phyloP scores from a whole-genome alignment of 1,140 invertebrate species.

The Drosophila ironensis region DNA sequence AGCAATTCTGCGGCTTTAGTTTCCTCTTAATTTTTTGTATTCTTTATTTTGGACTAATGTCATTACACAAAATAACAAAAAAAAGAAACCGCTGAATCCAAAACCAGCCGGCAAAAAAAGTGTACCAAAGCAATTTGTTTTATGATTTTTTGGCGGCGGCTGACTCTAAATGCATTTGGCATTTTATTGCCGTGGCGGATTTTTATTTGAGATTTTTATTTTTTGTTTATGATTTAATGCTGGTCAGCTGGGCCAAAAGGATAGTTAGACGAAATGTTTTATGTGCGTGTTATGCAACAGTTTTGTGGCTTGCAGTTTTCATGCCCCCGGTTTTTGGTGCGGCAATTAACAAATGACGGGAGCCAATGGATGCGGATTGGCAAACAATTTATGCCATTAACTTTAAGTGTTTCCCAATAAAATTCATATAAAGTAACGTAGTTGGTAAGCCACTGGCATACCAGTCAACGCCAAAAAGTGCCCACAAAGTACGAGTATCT shows the following conservation, averaged over 20 bases:
- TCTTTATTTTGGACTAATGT: slow-evolving; percentile 66
- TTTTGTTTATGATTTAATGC: slow-evolving; percentile 61
- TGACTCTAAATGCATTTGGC: slow-evolving; percentile 51
- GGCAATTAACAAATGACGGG: slow-evolving; percentile 11
- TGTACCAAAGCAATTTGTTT: slow-evolving; percentile 54
- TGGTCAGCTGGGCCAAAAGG: slow-evolving; percentile 49
- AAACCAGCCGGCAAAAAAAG: slow-evolving; percentile 25
- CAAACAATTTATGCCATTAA: neutral
- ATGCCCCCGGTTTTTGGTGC: neutral
- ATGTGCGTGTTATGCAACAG: slow-evolving; percentile 59
- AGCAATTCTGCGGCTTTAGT: slow-evolving; percentile 18
- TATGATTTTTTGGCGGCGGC: slow-evolving; percentile 26
- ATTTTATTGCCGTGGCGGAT: slow-evolving; percentile 49
- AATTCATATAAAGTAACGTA: no score
- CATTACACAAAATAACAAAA: slow-evolving; percentile 40
- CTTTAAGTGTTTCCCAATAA: no score
- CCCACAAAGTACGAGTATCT: slow-evolving; percentile 8
- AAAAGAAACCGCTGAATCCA: slow-evolving; percentile 7
- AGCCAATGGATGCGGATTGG: slow-evolving; percentile 5
- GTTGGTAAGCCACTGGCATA: slow-evolving; percentile 3
- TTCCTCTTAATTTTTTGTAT: slow-evolving; percentile 8
- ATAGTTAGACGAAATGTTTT: slow-evolving; percentile 59
- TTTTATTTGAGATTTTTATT: slow-evolving; percentile 33
- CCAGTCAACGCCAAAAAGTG: slow-evolving; percentile 1
- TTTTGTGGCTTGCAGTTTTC: slow-evolving; percentile 21